Evolutionary conservation across 2,888 invertebrate species (phyloP), one percentile per base, ranked within the genome.

Genomic region (Epinotia bilunana): DNA sequence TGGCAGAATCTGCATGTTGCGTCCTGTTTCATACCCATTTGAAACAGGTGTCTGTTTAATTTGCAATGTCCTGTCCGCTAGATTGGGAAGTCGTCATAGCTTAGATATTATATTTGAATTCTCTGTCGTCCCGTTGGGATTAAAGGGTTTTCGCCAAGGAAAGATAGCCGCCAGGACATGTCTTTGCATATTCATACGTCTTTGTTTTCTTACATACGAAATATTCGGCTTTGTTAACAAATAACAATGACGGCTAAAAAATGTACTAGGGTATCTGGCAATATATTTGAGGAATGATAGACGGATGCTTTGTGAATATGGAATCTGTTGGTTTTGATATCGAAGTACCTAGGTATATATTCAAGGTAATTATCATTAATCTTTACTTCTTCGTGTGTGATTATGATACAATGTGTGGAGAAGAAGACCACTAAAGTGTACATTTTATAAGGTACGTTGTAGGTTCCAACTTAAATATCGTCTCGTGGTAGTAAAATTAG

Each of bases 101-200:
- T 46, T 12, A 16, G n/a, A n/a, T n/a, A n/a, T n/a, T n/a, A n/a
- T n/a, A 43, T 12, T 63, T 23, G 0, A 11, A 9, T 23, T 64
- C 23, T 62, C 18, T 12, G n/a, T 46, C 60, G 62, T 62, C 0
- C 58, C 70, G 70, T 39, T 20, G n/a, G 39, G 43, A 62, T 13
- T 46, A 75, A 67, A 75, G 16, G 46, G 58, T 23, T 39, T 46
- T 43, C 28, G 11, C 55, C 63, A 53, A 64, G 73, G 64, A 68
- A 77, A 60, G 62, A 61, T 76, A 60, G 73, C 74, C 74, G 71
- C 76, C 72, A 62, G 72, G 72, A 71, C 79, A 78, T 78, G 79
- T 70, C 73, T 76, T 76, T 80, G 81, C 79, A 82, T 82, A 82
- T 82, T 82, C 80, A 81, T 78, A 77, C 49, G 28, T 53, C 74